Evolutionary conservation across 2,888 invertebrate species (phyloP).

Genomic region (Cryptocephalus moraei): DNA sequence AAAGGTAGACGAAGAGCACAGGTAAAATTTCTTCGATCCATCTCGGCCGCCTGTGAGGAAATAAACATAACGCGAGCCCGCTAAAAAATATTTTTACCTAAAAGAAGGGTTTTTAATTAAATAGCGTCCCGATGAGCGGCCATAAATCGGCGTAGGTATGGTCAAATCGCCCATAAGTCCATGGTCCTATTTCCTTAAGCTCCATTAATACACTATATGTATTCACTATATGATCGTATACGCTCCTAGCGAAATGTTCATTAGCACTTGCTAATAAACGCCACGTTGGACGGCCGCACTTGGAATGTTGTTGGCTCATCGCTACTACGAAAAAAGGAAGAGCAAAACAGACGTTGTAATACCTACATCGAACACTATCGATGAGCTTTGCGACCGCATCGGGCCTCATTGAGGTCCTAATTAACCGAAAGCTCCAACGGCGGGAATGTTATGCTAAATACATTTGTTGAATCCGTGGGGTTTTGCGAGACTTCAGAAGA

Average conservation of each 20-base stretch:
- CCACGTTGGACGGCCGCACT: slow-evolving; percentile 16
- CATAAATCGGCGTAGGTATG: slow-evolving; percentile 16
- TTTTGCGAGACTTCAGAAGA: no score
- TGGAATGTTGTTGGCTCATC: slow-evolving; percentile 17
- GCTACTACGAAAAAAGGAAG: no score
- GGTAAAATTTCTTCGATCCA: no score
- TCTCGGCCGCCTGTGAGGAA: no score
- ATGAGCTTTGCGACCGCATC: no score
- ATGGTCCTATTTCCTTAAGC: slow-evolving; percentile 18
- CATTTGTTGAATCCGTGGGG: no score
- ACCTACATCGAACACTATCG: no score
- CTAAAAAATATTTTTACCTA: slow-evolving; percentile 6
- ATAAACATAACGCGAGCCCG: not conserved
- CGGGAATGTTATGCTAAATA: no score
- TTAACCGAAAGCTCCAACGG: no score
- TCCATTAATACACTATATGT: slow-evolving; percentile 19
- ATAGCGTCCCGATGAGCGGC: slow-evolving; percentile 10
- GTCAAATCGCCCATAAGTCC: slow-evolving; percentile 14
- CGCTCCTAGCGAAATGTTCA: slow-evolving; percentile 13
- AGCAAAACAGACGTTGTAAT: no score
- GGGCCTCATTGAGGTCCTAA: no score
- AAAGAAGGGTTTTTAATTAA: slow-evolving; percentile 17
- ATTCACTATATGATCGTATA: slow-evolving; percentile 18
- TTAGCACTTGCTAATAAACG: slow-evolving; percentile 17
- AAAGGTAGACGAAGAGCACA: no score